Evolutionary conservation across 2,888 invertebrate genomes (phyloP).

Genomic region (Helobdella robusta): DNA sequence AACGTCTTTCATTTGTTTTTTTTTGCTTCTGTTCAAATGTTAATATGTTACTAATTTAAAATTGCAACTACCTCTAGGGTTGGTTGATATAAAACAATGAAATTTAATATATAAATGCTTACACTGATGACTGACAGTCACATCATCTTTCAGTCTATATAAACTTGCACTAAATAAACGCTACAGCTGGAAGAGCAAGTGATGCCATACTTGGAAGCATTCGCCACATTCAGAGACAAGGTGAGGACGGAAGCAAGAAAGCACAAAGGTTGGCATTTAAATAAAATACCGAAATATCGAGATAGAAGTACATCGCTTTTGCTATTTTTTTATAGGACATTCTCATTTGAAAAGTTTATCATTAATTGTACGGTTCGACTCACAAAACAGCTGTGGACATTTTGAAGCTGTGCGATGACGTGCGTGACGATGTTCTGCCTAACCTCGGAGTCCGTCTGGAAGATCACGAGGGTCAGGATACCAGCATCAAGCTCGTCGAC

Average conservation of each 20-base stretch:
- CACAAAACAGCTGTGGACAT: slow-evolving; percentile 48
- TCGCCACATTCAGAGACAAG: slow-evolving; percentile 74
- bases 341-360: not conserved
- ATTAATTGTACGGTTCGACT: not conserved
- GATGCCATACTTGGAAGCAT: slow-evolving; percentile 76
- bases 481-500: slow-evolving; percentile 75
- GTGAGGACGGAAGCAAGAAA: slow-evolving; percentile 63
- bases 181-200: slow-evolving; percentile 62
- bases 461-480: slow-evolving; percentile 64
- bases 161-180: too few relatives aligned
- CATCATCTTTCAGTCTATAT: too few relatives aligned
- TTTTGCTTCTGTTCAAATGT: too few relatives aligned
- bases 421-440: slow-evolving; percentile 78
- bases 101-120: too few relatives aligned
- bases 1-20: too few relatives aligned
- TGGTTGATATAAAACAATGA: too few relatives aligned
- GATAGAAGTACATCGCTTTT: not conserved
- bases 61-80: too few relatives aligned
- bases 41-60: too few relatives aligned
- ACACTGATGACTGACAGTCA: too few relatives aligned
- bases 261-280: slow-evolving; percentile 42
- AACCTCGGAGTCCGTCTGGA: slow-evolving; percentile 85
- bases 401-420: slow-evolving; percentile 72
- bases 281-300: not conserved
- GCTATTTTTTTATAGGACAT: not conserved